Percentiles rank a stretch among this genome's conserved stretches.
These are phyloP conservation scores for Labeo rohita DNA, from an alignment of 2,113 vertebrate genomes.

Conservation along the genomic window DNA sequence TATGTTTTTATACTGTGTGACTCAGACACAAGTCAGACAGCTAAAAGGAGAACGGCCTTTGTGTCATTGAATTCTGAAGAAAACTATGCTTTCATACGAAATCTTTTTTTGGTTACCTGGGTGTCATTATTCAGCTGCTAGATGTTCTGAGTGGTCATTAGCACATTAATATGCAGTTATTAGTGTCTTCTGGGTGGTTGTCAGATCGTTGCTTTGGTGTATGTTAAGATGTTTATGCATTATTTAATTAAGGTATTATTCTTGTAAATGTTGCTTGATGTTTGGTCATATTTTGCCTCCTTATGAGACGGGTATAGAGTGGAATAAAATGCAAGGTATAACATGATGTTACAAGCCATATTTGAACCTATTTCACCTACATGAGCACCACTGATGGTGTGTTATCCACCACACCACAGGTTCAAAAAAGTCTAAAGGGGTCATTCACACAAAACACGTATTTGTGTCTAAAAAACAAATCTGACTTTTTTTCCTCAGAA, in stretches of 20 bases:
- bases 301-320: background rate
- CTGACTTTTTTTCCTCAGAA: no score
- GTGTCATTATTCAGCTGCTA: background rate
- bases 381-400: background rate
- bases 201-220: background rate
- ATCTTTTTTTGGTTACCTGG: background rate
- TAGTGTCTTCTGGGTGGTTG: background rate
- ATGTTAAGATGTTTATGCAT: background rate
- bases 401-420: background rate
- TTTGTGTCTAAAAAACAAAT: no score
- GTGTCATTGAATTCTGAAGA: background rate
- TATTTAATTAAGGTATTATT: background rate
- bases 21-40: background rate
- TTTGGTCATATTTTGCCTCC: background rate
- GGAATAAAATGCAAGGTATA: background rate
- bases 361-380: background rate
- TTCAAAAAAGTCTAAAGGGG: background rate
- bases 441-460: no score
- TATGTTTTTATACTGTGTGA: background rate
- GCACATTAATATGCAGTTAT: background rate
- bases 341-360: background rate
- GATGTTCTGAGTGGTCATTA: background rate
- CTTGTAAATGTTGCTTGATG: background rate
- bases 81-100: background rate
- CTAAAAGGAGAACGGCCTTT: background rate